These are phyloP conservation scores for Stichopus chloronotus DNA, from an alignment of 35 echinoderm and acorn worm species.

Conservation along the genomic window DNA sequence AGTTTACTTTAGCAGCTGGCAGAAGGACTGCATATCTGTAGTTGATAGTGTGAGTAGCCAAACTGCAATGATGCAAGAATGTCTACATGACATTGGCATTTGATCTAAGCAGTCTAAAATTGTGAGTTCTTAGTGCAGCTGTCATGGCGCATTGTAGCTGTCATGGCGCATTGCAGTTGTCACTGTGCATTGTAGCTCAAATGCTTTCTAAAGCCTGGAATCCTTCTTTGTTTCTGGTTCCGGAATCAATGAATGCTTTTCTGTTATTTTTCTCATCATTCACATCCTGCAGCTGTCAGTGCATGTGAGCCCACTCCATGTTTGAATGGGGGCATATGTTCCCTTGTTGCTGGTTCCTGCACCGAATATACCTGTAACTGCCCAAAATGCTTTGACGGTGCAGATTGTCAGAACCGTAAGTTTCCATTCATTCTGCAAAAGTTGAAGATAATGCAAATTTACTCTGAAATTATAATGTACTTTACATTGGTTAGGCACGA, in stretches of 20 bases:
- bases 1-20: no score
- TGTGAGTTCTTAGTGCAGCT: no score
- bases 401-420: constrained; percentile 79
- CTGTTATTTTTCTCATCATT: background rate
- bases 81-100: no score
- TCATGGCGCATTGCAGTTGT: no score
- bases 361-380: constrained; percentile 80
- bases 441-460: background rate
- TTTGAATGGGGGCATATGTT: constrained; percentile 70
- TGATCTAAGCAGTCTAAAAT: no score
- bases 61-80: no score
- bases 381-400: constrained; percentile 60
- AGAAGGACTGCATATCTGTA: no score
- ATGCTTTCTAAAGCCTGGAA: no score
- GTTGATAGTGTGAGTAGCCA: no score
- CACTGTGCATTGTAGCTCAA: no score
- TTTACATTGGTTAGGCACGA: background rate
- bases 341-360: constrained; percentile 53
- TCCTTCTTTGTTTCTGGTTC: no score
- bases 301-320: constrained; percentile 66
- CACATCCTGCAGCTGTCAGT: constrained; percentile 42
- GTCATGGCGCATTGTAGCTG: no score
- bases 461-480: background rate
- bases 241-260: background rate
- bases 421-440: background rate